phyloP scores from a whole-genome alignment of 92 coral and sea anemone species.

The Phenganax stokvisi region DNA sequence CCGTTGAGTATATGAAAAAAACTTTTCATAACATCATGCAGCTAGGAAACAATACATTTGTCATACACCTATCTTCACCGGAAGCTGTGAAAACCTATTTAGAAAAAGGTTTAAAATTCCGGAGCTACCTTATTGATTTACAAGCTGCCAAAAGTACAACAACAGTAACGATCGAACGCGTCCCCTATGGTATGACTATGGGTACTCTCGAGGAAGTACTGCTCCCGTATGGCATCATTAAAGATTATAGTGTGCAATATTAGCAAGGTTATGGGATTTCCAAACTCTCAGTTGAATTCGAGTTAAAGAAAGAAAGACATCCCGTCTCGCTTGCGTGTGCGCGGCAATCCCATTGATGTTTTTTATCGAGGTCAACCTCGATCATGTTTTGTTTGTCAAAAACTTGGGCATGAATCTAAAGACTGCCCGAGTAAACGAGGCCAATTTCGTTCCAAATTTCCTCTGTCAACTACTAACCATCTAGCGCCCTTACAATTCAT shows the following conservation, averaged over 20 bases:
- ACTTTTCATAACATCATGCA: background rate
- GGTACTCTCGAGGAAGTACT: background rate
- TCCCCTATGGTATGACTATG: background rate
- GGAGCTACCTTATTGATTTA: background rate
- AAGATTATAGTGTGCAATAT: background rate
- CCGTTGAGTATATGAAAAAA: background rate
- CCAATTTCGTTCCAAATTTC: too few relatives aligned
- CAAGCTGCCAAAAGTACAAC: background rate
- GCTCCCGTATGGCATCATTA: background rate
- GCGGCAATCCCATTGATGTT: background rate
- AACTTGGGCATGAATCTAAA: background rate
- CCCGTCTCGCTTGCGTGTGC: background rate
- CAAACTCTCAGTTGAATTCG: background rate
- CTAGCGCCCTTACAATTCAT: too few relatives aligned
- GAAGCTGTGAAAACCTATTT: background rate
- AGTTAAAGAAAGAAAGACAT: background rate
- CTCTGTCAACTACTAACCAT: too few relatives aligned
- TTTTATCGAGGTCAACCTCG: slow-evolving; percentile 3
- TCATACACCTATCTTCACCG: background rate
- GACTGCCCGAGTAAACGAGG: background rate
- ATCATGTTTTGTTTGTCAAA: background rate
- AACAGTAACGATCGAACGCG: background rate
- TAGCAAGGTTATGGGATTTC: background rate
- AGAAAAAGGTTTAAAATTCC: background rate
- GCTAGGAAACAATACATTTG: background rate